Evolutionary conservation across 1,140 invertebrate species (phyloP).

Genomic region (Platorchestia sp.): DNA sequence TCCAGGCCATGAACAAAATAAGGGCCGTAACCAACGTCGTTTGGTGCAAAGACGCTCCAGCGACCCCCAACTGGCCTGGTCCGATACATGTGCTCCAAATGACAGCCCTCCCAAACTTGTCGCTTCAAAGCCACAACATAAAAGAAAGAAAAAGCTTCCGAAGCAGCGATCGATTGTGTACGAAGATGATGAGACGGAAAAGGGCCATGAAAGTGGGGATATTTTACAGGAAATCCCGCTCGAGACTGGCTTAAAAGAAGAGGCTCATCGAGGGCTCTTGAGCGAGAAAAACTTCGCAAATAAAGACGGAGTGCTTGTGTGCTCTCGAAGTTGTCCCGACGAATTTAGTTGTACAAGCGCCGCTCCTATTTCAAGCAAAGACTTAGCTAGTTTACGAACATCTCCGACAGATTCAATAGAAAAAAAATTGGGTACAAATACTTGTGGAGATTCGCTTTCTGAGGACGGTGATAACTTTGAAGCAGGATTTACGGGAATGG

Average conservation of each 20-base stretch:
- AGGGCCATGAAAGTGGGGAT: not conserved
- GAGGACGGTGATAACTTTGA: not conserved
- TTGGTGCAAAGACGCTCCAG: not conserved
- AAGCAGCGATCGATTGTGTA: conserved; percentile 12
- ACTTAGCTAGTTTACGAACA: not conserved
- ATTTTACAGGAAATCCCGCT: not conserved
- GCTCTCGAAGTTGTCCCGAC: not conserved
- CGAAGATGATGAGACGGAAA: conserved; percentile 12
- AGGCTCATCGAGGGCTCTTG: not conserved
- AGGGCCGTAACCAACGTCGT: not conserved
- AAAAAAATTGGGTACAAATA: not conserved
- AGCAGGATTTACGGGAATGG: not conserved
- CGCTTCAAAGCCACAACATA: not conserved
- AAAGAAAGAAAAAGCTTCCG: not conserved
- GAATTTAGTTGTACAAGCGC: not conserved
- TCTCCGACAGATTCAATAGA: not conserved
- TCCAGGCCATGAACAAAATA: not conserved
- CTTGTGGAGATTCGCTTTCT: not conserved
- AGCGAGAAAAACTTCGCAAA: not conserved
- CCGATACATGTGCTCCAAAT: not conserved
- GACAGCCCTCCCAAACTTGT: not conserved
- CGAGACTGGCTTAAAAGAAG: not conserved
- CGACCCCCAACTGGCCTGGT: not conserved
- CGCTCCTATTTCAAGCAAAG: not conserved
- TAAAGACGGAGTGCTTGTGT: not conserved